Evolutionary conservation across 2,888 invertebrate species (phyloP).

Genomic region (Tachina lurida): DNA sequence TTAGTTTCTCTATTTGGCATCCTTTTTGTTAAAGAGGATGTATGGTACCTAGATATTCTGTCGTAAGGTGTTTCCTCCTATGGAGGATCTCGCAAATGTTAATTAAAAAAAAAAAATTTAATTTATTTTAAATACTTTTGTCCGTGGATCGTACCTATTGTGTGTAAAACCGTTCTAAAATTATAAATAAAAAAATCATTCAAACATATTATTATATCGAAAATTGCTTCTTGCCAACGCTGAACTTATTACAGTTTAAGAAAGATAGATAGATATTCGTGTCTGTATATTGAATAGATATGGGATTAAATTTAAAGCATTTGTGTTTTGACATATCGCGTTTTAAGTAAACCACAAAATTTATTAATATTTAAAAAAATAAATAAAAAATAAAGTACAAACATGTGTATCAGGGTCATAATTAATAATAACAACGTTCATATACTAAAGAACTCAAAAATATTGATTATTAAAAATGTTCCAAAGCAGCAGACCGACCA

Average conservation of each 20-base stretch:
- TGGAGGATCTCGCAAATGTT: too few species aligned
- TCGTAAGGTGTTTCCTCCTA: too few species aligned
- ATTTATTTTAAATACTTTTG: too few species aligned
- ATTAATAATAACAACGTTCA: constrained; percentile 34
- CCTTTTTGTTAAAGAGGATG: too few species aligned
- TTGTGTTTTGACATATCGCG: constrained; percentile 23
- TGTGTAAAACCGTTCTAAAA: too few species aligned
- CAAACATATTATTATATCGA: too few species aligned
- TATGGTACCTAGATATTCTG: too few species aligned
- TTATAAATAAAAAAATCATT: too few species aligned
- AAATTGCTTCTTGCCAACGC: background rate
- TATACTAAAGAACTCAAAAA: constrained; percentile 30
- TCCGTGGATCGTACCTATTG: too few species aligned
- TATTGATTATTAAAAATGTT: constrained; percentile 53
- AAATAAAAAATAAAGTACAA: constrained; percentile 4
- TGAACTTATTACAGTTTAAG: background rate
- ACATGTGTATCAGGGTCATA: constrained; percentile 48
- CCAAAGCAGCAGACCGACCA: constrained; percentile 47
- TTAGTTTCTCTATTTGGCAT: too few species aligned
- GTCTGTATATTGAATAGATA: background rate
- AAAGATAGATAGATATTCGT: background rate
- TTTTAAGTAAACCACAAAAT: constrained; percentile 31
- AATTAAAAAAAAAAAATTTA: too few species aligned
- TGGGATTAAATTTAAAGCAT: constrained; percentile 14
- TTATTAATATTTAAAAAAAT: constrained; percentile 34